Conservation (phyloP, 1,140 invertebrate genomes). For the Lithobius niger region DNA sequence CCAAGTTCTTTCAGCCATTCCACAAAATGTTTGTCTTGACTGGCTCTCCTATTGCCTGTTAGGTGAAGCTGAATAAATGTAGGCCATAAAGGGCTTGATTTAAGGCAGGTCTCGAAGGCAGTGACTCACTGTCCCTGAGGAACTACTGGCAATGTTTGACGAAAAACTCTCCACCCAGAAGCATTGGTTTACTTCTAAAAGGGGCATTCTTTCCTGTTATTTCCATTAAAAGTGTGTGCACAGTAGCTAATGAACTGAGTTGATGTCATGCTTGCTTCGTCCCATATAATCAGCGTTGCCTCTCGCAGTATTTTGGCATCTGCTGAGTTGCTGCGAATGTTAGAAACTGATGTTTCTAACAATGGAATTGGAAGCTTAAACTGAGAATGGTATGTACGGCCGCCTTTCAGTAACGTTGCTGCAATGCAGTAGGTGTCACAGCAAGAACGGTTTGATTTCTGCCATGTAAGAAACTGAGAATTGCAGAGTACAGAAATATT, state of each 20-base stretch:
- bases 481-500: not conserved
- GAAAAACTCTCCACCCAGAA: conserved; percentile 26
- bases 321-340: conserved; percentile 4
- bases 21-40: conserved; percentile 15
- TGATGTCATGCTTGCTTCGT: conserved; percentile 21
- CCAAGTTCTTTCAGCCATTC: conserved; percentile 18
- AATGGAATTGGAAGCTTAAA: conserved; percentile 16
- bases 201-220: conserved; percentile 14
- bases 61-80: conserved; percentile 9
- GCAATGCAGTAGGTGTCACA: conserved; percentile 22
- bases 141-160: conserved; percentile 22
- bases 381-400: conserved; percentile 16
- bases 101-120: conserved; percentile 20
- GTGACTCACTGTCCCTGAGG: conserved; percentile 13
- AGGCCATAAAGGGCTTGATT: conserved; percentile 19
- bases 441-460: not conserved
- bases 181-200: conserved; percentile 21
- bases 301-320: conserved; percentile 14
- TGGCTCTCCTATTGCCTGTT: not conserved
- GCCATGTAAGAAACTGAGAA: not conserved
- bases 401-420: conserved; percentile 20
- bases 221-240: conserved; percentile 18
- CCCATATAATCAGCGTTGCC: conserved; percentile 19
- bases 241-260: conserved; percentile 15
- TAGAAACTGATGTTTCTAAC: conserved; percentile 13